These are phyloP conservation scores for fruit fly (Drosophila melanogaster) DNA, from an alignment of 1,140 invertebrate genomes.

Conservation along the genomic window DNA sequence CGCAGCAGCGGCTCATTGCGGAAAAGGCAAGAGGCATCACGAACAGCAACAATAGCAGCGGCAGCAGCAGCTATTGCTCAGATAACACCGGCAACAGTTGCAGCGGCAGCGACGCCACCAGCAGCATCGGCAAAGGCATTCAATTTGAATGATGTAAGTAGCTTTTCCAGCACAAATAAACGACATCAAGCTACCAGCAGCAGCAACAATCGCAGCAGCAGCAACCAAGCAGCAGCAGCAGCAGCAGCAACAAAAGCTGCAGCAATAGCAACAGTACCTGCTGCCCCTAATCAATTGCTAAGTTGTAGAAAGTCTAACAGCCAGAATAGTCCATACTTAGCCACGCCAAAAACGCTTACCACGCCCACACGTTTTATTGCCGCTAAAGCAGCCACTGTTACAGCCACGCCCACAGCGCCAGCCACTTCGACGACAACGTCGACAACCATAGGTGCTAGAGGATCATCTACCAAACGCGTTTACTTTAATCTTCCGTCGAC, in stretches of 20 bases:
- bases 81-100: neutral
- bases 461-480: constrained; percentile 56
- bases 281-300: constrained; percentile 37
- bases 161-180: constrained; percentile 70
- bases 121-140: constrained; percentile 54
- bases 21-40: neutral
- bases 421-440: constrained; percentile 1
- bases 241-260: constrained; percentile 22
- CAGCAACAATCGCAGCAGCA: constrained; percentile 28
- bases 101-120: constrained; percentile 9
- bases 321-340: constrained; percentile 36
- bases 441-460: neutral
- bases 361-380: constrained; percentile 73
- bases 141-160: constrained; percentile 82
- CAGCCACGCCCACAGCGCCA: constrained; percentile 31
- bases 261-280: constrained; percentile 21
- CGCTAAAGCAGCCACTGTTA: constrained; percentile 61
- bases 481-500: constrained; percentile 74
- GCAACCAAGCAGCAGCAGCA: constrained; percentile 12
- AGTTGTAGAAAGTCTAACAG: constrained; percentile 47
- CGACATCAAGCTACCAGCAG: constrained; percentile 69
- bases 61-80: constrained; percentile 34
- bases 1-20: constrained; percentile 10
- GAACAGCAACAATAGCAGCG: constrained; percentile 18
- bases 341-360: constrained; percentile 68